Evolutionary conservation across 2,888 invertebrate genomes (phyloP), one percentile per base, ranked within the genome.

Genomic region (Leptopterna dolabrata): DNA sequence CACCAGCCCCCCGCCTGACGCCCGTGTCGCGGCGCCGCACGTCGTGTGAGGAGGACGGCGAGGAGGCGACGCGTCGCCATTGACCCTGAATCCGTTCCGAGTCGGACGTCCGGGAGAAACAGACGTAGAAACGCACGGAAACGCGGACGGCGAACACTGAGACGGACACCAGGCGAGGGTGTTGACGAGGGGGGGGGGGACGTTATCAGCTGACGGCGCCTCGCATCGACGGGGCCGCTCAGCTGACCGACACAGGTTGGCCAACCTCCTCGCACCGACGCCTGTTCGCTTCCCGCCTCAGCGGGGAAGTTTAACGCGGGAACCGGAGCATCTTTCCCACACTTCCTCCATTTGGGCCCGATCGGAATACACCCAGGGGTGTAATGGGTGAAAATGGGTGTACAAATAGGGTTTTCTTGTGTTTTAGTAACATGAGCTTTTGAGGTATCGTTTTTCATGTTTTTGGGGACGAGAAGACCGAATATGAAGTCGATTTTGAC

Each of bases 31-130:
- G 78, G 1, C 16, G n/a, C 2, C 11, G 13, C 13, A 2, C 85
- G 71, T 0, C 24, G 41, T 1, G 24, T 30, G 7, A 27, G 16
- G 27, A 47, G 47, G 45, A 24, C 11, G 27, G 85, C 24, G 7
- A 73, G 41, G 73, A 73, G 55, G 9, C 82, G 82, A 47, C 76
- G 45, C 19, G 63, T 41, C 81, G 55, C 81, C 83, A 83, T 82
- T 19, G 70, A 80, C 47, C 80, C 30, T 76, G 76, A 76, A 9
- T 3, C 19, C 7, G 36, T 36, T 7, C 2, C 36, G 36, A 36
- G 36, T 63, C 24, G 24, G 63, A 1, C 9, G 27, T 55, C 55
- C 55, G 29, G 4, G 73, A 30, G 13, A 73, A 36, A 36, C 36
- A 36, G 36, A 36, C 36, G 36, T 16, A 36, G 19, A 30, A 71